phyloP scores from a whole-genome alignment of 2,888 invertebrate genomes.

The Calephelis perditalis region DNA sequence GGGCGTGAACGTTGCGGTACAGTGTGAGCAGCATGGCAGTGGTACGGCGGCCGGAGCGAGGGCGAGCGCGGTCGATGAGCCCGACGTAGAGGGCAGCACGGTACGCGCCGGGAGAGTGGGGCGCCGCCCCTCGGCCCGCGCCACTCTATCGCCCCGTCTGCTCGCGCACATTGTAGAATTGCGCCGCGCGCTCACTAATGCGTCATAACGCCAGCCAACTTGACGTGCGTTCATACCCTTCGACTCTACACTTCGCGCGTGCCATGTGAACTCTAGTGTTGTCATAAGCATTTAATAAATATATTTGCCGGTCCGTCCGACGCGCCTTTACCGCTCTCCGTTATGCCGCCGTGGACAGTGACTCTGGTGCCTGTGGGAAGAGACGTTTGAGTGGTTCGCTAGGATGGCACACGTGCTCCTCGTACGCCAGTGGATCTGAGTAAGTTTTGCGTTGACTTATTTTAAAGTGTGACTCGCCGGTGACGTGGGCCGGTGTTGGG shows the following conservation, averaged over 20 bases:
- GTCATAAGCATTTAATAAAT: conserved; percentile 41
- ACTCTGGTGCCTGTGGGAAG: conserved; percentile 53
- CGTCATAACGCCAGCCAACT: conserved; percentile 65
- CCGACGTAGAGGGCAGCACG: conserved; percentile 72
- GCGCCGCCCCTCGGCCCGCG: conserved; percentile 40
- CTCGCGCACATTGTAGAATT: conserved; percentile 62
- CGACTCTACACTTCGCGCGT: conserved; percentile 51
- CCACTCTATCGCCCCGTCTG: conserved; percentile 48
- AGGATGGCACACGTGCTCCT: conserved; percentile 63
- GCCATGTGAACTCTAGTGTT: conserved; percentile 71
- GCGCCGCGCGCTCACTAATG: conserved; percentile 76
- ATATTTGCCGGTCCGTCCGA: conserved; percentile 31
- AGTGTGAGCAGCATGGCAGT: conserved; percentile 33
- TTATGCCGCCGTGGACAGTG: conserved; percentile 51
- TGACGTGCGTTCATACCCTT: conserved; percentile 53
- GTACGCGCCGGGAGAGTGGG: conserved; percentile 50
- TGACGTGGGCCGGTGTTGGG: conserved; percentile 46
- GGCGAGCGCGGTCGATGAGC: conserved; percentile 75
- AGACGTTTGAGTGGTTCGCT: conserved; percentile 48
- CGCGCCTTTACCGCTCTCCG: conserved; percentile 29
- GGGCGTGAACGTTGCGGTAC: conserved; percentile 51
- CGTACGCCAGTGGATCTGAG: conserved; percentile 47
- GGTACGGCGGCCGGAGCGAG: conserved; percentile 51
- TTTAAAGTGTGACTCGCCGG: conserved; percentile 63
- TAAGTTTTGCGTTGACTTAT: conserved; percentile 67